Conservation (phyloP, 2,797 vertebrate genomes). For the Siniperca undulata region DNA sequence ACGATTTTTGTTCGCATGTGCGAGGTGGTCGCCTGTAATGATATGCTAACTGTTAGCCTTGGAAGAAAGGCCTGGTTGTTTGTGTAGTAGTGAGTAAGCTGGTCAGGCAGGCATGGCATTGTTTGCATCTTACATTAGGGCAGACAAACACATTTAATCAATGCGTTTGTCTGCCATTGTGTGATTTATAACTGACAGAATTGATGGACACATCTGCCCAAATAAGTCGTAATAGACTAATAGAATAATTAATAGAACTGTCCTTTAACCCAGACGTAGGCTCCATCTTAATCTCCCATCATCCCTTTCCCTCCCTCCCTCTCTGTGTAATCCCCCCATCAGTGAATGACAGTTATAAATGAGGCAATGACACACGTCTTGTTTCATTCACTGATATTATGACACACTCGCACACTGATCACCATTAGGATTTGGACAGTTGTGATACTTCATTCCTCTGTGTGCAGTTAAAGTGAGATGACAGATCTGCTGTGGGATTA, state of each 20-base stretch:
- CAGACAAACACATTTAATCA: too few species aligned
- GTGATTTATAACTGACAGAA: neutral
- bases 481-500: conserved; percentile 7
- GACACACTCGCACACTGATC: neutral
- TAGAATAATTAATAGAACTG: neutral
- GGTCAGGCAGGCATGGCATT: too few species aligned
- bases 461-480: neutral
- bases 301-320: neutral
- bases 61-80: too few species aligned
- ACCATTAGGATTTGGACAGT: neutral
- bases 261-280: conserved; percentile 4
- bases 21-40: too few species aligned
- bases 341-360: conserved; percentile 10
- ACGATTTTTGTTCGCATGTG: too few species aligned
- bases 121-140: too few species aligned
- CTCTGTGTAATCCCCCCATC: conserved; percentile 4
- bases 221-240: neutral
- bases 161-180: too few species aligned
- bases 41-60: too few species aligned
- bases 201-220: neutral
- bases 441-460: neutral
- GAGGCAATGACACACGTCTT: neutral
- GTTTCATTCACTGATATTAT: conserved; percentile 11
- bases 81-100: too few species aligned
- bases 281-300: conserved; percentile 84